Evolutionary conservation across 2,797 vertebrate genomes (phyloP).

Genomic region (Sebastes elongatus): DNA sequence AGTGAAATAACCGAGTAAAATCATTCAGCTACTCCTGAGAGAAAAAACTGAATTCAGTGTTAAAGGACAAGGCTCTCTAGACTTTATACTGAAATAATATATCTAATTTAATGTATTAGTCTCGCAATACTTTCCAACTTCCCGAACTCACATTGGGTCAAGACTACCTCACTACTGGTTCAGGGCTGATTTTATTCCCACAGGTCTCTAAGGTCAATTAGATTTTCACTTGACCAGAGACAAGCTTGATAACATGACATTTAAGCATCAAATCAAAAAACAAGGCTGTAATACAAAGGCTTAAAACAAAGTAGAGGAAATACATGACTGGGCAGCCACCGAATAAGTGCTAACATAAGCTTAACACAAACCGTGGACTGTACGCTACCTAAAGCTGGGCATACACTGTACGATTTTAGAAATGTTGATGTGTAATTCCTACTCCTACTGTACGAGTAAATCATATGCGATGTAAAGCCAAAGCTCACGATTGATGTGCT

Average conservation of each 20-base stretch:
- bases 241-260: not conserved
- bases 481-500: no score
- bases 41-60: not conserved
- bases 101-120: not conserved
- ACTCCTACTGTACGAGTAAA: no score
- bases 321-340: not conserved
- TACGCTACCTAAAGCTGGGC: not conserved
- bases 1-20: not conserved
- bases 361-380: no score
- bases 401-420: not conserved
- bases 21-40: not conserved
- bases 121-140: not conserved
- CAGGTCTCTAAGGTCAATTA: not conserved
- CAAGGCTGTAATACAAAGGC: not conserved
- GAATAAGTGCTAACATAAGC: no score
- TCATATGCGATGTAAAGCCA: no score
- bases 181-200: not conserved
- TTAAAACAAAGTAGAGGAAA: not conserved
- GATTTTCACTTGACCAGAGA: not conserved
- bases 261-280: not conserved
- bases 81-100: not conserved
- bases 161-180: rapidly evolving
- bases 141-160: not conserved
- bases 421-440: no score
- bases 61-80: not conserved